These are phyloP conservation scores for Hypolimnas misippus DNA, from an alignment of 2,888 invertebrate species.

Conservation along the genomic window DNA sequence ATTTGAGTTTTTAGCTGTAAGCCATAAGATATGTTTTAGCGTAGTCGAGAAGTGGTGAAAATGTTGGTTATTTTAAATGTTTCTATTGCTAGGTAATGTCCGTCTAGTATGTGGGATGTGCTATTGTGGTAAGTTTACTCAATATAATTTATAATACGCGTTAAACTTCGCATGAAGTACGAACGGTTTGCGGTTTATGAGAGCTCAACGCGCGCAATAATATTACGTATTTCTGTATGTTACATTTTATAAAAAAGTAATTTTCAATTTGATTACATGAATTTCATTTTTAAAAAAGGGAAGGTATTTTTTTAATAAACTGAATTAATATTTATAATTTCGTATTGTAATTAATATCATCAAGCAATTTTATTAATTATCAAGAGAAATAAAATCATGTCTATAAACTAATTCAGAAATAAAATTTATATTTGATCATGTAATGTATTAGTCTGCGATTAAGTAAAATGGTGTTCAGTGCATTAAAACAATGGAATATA, in stretches of 20 bases:
- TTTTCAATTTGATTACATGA: background rate
- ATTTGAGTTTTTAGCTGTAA: constrained; percentile 12
- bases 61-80: constrained; percentile 37
- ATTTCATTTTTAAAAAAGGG: too few species aligned
- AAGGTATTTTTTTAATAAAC: too few species aligned
- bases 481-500: constrained; percentile 1
- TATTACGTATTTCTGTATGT: background rate
- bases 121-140: constrained; percentile 45
- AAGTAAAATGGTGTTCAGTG: constrained; percentile 4
- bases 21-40: constrained; percentile 27
- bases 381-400: too few species aligned
- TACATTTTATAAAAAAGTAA: background rate
- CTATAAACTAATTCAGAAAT: background rate
- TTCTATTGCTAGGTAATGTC: constrained; percentile 31
- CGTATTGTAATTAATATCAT: too few species aligned
- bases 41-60: constrained; percentile 27
- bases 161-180: constrained; percentile 37
- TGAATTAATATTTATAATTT: too few species aligned
- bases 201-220: constrained; percentile 37
- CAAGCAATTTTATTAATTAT: too few species aligned
- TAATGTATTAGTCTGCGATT: constrained; percentile 1
- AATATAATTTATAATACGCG: constrained; percentile 40
- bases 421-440: background rate
- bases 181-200: constrained; percentile 37
- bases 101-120: constrained; percentile 45